Evolutionary conservation across 1,140 invertebrate genomes (phyloP).

Genomic region (Leptinotarsa texana): DNA sequence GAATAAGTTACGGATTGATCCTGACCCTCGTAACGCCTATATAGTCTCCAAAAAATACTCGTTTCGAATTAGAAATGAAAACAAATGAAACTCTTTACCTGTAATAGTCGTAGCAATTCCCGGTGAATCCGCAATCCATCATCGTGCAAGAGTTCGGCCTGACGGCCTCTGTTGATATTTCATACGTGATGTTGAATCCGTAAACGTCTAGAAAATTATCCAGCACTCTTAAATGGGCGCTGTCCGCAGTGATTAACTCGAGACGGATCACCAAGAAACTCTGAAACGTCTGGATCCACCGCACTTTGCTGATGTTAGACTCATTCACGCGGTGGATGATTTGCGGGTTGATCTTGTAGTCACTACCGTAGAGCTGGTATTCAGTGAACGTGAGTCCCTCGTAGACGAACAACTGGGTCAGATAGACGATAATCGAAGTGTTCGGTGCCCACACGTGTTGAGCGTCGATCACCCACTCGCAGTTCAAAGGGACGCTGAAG

Average conservation of each 20-base stretch:
- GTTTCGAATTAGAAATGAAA: too few species aligned
- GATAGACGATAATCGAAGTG: conserved; percentile 77
- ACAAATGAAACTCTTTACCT: conserved; percentile 42
- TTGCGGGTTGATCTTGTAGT: conserved; percentile 61
- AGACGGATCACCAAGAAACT: conserved; percentile 81
- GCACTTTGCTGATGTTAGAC: conserved; percentile 65
- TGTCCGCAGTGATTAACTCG: conserved; percentile 71
- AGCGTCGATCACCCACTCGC: conserved; percentile 85
- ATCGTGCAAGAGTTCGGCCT: conserved; percentile 72
- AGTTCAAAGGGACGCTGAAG: conserved; percentile 73
- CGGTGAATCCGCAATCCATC: conserved; percentile 78
- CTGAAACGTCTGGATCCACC: conserved; percentile 70
- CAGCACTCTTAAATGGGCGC: conserved; percentile 80
- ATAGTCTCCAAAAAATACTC: too few species aligned
- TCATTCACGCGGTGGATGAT: conserved; percentile 69
- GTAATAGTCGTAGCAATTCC: conserved; percentile 67
- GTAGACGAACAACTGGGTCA: conserved; percentile 85
- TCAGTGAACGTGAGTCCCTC: conserved; percentile 79
- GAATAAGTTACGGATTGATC: too few species aligned
- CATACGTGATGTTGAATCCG: conserved; percentile 92
- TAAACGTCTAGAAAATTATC: conserved; percentile 82
- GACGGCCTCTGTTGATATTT: conserved; percentile 64
- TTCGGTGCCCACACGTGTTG: conserved; percentile 59
- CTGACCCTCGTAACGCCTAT: too few species aligned
- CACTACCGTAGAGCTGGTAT: conserved; percentile 77